Evolutionary conservation across 2,888 invertebrate species (phyloP).

Genomic region (Eupithecia centaureata): DNA sequence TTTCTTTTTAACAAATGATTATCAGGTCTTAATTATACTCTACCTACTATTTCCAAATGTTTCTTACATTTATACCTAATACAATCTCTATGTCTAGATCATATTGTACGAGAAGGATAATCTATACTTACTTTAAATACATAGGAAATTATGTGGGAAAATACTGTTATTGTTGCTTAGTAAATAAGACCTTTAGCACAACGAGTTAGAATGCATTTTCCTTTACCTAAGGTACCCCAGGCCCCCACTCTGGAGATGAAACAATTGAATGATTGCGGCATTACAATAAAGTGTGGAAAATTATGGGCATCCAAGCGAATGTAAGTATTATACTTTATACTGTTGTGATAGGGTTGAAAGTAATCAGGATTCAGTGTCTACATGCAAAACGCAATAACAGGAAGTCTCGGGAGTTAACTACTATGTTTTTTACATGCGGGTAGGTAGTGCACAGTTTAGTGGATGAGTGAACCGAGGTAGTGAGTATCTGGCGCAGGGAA

Average conservation of each 20-base stretch:
- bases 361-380: background rate
- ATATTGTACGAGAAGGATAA: background rate
- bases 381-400: slow-evolving; percentile 9
- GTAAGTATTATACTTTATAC: background rate
- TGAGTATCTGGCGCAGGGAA: background rate
- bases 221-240: background rate
- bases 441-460: background rate
- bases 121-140: background rate
- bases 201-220: slow-evolving; percentile 4
- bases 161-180: background rate
- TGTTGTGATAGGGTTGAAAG: background rate
- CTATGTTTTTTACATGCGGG: background rate
- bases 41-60: background rate
- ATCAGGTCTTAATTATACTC: too few species aligned
- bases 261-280: slow-evolving; percentile 44
- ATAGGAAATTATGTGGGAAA: background rate
- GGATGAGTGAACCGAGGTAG: background rate
- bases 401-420: slow-evolving; percentile 13
- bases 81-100: background rate
- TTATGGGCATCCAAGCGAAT: slow-evolving; percentile 13
- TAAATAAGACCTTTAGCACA: background rate
- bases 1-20: too few species aligned
- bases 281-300: slow-evolving; percentile 38
- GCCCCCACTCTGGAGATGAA: slow-evolving; percentile 31
- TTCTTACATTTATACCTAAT: too few species aligned